These are phyloP conservation scores for Gobio occitaniae DNA, from an alignment of 2,797 vertebrate genomes.

Conservation along the genomic window DNA sequence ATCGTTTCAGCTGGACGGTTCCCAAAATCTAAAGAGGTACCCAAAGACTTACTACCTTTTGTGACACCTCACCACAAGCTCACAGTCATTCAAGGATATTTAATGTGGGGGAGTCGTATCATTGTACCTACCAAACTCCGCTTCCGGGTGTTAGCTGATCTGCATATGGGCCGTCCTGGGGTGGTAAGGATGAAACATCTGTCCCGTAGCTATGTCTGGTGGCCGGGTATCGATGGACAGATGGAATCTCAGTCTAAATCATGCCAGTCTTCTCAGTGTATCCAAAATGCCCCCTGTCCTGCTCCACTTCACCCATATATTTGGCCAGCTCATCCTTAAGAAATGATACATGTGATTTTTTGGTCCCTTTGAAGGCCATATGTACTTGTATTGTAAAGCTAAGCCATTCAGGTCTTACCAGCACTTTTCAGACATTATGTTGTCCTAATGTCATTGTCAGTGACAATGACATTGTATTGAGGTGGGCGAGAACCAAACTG, in stretches of 20 bases:
- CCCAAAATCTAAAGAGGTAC: background rate
- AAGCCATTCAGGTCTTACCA: too few species aligned
- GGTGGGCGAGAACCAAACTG: too few species aligned
- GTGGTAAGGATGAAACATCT: slow-evolving; percentile 4
- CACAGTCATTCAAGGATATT: background rate
- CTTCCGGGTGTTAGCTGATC: background rate
- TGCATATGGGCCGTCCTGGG: background rate
- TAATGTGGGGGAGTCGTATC: background rate
- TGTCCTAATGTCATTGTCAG: too few species aligned
- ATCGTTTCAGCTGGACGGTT: background rate
- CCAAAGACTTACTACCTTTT: background rate
- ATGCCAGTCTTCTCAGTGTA: background rate
- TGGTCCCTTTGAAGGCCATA: background rate
- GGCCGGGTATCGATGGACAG: background rate
- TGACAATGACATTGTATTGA: too few species aligned
- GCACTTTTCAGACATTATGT: too few species aligned
- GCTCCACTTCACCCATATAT: slow-evolving; percentile 21
- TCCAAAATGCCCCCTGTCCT: slow-evolving; percentile 8
- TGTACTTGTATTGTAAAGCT: background rate
- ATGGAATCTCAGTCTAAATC: background rate
- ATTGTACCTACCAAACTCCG: background rate
- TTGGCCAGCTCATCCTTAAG: background rate
- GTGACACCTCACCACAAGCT: rapidly evolving
- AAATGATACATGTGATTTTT: background rate
- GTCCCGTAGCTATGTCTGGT: background rate